Evolutionary conservation across 2,113 vertebrate genomes (phyloP).

Genomic region (Alouatta palliata): DNA sequence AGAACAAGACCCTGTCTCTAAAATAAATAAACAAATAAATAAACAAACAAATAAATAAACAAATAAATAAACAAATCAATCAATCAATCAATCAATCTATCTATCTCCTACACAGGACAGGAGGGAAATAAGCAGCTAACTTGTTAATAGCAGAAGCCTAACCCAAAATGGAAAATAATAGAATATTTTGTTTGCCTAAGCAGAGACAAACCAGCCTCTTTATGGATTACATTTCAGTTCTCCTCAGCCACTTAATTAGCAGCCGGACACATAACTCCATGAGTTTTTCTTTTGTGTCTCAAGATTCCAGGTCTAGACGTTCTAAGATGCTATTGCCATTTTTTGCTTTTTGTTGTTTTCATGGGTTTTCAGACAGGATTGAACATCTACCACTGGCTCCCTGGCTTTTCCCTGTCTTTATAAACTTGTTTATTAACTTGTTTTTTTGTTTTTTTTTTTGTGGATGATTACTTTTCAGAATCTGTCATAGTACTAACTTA

Average conservation of each 20-base stretch:
- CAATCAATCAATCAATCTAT: too few relatives aligned
- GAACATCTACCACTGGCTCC: constrained; percentile 11
- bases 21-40: background rate
- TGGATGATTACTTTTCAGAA: constrained; percentile 41
- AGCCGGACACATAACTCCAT: background rate
- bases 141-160: constrained; percentile 55
- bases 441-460: constrained; percentile 59
- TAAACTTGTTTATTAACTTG: constrained; percentile 17
- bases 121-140: constrained; percentile 43
- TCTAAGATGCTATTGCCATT: background rate
- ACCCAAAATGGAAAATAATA: constrained; percentile 53
- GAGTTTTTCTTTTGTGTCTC: constrained; percentile 26
- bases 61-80: too few relatives aligned
- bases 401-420: constrained; percentile 39
- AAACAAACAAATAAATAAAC: background rate
- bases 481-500: background rate
- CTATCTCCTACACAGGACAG: background rate
- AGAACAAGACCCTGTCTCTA: too few relatives aligned
- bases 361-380: background rate
- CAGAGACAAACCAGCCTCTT: constrained; percentile 16
- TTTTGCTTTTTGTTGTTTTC: constrained; percentile 14
- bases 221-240: constrained; percentile 18
- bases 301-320: constrained; percentile 24
- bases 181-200: constrained; percentile 24
- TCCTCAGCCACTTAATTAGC: constrained; percentile 41